A percentile compares a stretch with the other conserved stretches of the same genome.
These are phyloP conservation scores for Paradoxurus hermaphroditus DNA, from an alignment of 2,113 vertebrate genomes.

Conservation along the genomic window DNA sequence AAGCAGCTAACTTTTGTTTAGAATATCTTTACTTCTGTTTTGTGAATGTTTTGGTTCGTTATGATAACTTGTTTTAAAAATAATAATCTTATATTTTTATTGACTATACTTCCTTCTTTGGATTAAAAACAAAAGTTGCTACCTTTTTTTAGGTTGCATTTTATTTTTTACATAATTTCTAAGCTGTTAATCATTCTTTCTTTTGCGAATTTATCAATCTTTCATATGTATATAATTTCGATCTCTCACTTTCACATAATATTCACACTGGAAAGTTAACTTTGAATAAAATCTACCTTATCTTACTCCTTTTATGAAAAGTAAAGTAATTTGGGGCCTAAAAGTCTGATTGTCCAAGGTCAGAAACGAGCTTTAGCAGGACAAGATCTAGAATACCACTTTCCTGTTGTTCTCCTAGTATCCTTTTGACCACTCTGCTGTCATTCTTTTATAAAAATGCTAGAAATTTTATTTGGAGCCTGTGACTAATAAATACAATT, in stretches of 20 bases:
- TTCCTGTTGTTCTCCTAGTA: background rate
- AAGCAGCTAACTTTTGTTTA: background rate
- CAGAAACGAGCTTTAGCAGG: too few relatives aligned
- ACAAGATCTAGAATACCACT: background rate
- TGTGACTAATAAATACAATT: background rate
- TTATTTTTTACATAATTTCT: background rate
- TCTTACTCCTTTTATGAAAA: background rate
- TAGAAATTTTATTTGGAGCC: background rate
- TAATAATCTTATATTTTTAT: background rate
- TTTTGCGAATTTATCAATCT: background rate
- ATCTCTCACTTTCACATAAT: background rate
- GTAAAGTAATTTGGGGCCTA: background rate
- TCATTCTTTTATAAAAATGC: background rate
- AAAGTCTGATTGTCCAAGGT: too few relatives aligned
- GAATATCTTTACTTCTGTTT: background rate
- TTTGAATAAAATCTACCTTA: background rate
- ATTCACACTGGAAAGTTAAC: background rate
- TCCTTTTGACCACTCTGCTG: background rate
- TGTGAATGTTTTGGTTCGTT: background rate
- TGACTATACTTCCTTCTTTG: background rate
- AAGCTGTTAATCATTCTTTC: background rate
- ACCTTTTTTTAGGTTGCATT: background rate
- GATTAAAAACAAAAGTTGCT: background rate
- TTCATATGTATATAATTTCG: background rate
- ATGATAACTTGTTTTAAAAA: background rate